Percentiles rank a stretch among this genome's conserved stretches.
Evolutionary conservation across 2,888 invertebrate species (phyloP).

Genomic region (Lithophane socia): DNA sequence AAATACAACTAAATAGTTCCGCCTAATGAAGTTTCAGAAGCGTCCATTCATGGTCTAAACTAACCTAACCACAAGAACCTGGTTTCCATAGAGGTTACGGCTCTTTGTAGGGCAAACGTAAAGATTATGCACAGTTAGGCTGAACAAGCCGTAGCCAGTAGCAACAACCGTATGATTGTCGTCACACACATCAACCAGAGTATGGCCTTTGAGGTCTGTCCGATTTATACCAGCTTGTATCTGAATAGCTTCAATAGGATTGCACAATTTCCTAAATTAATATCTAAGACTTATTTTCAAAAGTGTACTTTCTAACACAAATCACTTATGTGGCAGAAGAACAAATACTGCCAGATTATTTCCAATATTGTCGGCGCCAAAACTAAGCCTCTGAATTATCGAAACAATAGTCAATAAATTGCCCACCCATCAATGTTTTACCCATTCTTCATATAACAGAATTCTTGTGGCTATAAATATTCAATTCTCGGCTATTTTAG

Average conservation of each 20-base stretch:
- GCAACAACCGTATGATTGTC: constrained; percentile 43
- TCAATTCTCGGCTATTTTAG: constrained; percentile 33
- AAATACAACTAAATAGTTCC: too few species aligned
- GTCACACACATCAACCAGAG: constrained; percentile 30
- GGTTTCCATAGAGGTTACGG: constrained; percentile 25
- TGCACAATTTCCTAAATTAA: background rate
- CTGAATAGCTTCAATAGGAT: background rate
- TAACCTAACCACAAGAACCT: constrained; percentile 9
- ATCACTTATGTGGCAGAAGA: background rate
- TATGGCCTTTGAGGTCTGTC: background rate
- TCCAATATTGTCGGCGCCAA: background rate
- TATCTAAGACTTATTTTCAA: background rate
- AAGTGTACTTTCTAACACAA: background rate
- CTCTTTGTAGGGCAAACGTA: constrained; percentile 36
- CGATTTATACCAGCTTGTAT: background rate
- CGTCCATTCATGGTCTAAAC: background rate
- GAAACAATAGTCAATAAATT: constrained; percentile 23
- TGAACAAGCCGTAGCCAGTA: constrained; percentile 37
- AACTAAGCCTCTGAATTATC: too few species aligned
- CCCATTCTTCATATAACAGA: constrained; percentile 21
- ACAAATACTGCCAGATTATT: background rate
- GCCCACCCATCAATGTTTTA: background rate
- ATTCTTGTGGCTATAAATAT: constrained; percentile 42
- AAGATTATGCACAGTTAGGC: constrained; percentile 47
- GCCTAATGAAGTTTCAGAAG: background rate